These are phyloP conservation scores for Epizoanthus rinbou DNA, from an alignment of 92 coral and sea anemone genomes.

Conservation along the genomic window DNA sequence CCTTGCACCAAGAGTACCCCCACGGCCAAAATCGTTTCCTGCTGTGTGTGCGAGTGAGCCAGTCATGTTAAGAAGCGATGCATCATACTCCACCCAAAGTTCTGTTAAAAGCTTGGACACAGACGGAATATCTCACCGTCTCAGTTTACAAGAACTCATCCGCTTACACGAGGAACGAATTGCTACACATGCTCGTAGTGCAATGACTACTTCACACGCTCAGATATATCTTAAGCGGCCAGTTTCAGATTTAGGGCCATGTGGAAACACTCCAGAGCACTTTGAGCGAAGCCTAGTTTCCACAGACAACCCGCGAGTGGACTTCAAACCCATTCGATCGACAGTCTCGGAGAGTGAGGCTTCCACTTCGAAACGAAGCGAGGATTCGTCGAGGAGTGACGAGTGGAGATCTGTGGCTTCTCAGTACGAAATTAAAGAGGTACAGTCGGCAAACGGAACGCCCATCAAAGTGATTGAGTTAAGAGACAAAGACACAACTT, in stretches of 20 bases:
- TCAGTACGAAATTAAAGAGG: constrained; percentile 67
- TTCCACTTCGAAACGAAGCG: constrained; percentile 38
- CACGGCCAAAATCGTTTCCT: constrained; percentile 40
- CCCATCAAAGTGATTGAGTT: constrained; percentile 84
- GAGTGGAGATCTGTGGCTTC: constrained; percentile 28
- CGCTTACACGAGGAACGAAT: constrained; percentile 89
- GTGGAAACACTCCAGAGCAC: constrained; percentile 13
- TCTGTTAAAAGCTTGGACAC: constrained; percentile 34
- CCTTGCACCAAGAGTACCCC: constrained; percentile 3
- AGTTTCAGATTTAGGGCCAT: constrained; percentile 46
- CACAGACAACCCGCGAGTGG: constrained; percentile 19
- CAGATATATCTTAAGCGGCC: constrained; percentile 77
- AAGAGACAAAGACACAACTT: constrained; percentile 52
- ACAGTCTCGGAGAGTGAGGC: background rate
- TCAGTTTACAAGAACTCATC: constrained; percentile 91
- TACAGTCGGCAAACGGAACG: constrained; percentile 53
- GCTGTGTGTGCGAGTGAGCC: constrained; percentile 12
- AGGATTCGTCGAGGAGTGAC: constrained; percentile 43
- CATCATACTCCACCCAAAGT: constrained; percentile 31
- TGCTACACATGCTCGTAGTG: constrained; percentile 91
- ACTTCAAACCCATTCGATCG: background rate
- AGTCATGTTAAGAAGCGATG: background rate
- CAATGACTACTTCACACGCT: constrained; percentile 70
- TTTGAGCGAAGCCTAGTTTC: background rate
- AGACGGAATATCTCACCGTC: constrained; percentile 60